phyloP scores from a whole-genome alignment of 2,888 invertebrate species.

The Drosophila prolongata region DNA sequence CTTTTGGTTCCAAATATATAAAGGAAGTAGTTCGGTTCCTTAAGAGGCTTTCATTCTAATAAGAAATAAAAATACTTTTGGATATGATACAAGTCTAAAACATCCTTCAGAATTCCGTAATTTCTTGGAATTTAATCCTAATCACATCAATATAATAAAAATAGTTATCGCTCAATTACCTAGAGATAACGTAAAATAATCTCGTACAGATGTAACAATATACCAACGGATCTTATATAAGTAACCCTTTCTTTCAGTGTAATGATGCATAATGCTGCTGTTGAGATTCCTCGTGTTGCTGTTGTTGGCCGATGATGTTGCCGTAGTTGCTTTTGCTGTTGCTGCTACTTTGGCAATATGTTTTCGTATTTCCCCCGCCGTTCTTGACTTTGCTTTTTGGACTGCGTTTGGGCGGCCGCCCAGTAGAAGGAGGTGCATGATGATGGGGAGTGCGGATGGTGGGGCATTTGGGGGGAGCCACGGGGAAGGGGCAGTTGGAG shows the following conservation, averaged over 20 bases:
- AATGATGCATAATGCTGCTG: slow-evolving; percentile 54
- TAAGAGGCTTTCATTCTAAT: too few species aligned
- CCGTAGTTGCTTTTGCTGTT: slow-evolving; percentile 48
- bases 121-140: too few species aligned
- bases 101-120: too few species aligned
- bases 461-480: neutral
- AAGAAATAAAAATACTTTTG: too few species aligned
- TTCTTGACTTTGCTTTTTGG: slow-evolving; percentile 60
- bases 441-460: slow-evolving; percentile 10
- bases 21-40: too few species aligned
- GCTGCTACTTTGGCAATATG: slow-evolving; percentile 72
- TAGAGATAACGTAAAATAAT: too few species aligned
- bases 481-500: slow-evolving; percentile 18
- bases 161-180: too few species aligned
- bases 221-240: too few species aligned
- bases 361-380: slow-evolving; percentile 50
- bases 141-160: too few species aligned
- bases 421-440: slow-evolving; percentile 29
- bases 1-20: too few species aligned
- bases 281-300: slow-evolving; percentile 51
- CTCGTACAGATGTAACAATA: too few species aligned
- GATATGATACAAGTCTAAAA: too few species aligned
- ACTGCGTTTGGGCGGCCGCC: slow-evolving; percentile 57
- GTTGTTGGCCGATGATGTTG: slow-evolving; percentile 44
- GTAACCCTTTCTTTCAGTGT: slow-evolving; percentile 32